phyloP scores from a whole-genome alignment of 2,797 vertebrate genomes.

The Antennarius maculatus region DNA sequence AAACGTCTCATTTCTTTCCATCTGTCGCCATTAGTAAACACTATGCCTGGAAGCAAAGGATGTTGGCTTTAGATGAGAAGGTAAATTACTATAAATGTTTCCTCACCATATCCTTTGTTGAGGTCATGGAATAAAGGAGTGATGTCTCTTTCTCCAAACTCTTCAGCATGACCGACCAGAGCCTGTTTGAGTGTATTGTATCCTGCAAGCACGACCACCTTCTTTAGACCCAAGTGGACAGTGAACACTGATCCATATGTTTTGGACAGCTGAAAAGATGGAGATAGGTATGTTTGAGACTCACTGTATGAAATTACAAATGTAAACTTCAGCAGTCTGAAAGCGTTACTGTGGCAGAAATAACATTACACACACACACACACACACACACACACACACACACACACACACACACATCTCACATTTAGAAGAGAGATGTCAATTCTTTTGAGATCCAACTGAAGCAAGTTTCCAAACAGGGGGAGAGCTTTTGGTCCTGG shows the following conservation, averaged over 20 bases:
- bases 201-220: slow-evolving; percentile 71
- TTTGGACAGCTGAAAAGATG: slow-evolving; percentile 58
- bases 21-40: slow-evolving; percentile 67
- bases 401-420: slow-evolving; percentile 14
- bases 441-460: slow-evolving; percentile 59
- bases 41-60: slow-evolving; percentile 55
- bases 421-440: slow-evolving; percentile 62
- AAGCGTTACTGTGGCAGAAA: too few relatives aligned
- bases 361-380: too few relatives aligned
- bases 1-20: slow-evolving; percentile 81
- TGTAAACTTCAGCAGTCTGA: too few relatives aligned
- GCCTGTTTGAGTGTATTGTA: slow-evolving; percentile 66
- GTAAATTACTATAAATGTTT: background rate
- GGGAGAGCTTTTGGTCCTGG: slow-evolving; percentile 74
- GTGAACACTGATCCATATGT: slow-evolving; percentile 67
- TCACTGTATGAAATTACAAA: too few relatives aligned
- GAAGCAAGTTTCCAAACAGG: slow-evolving; percentile 73
- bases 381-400: too few relatives aligned
- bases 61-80: background rate
- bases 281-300: background rate
- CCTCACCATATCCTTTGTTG: slow-evolving; percentile 45
- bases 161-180: slow-evolving; percentile 60
- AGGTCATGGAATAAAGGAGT: slow-evolving; percentile 52
- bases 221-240: slow-evolving; percentile 60
- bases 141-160: slow-evolving; percentile 64